Conservation (phyloP, 23 tunicate species). For the Diplosoma virens region DNA sequence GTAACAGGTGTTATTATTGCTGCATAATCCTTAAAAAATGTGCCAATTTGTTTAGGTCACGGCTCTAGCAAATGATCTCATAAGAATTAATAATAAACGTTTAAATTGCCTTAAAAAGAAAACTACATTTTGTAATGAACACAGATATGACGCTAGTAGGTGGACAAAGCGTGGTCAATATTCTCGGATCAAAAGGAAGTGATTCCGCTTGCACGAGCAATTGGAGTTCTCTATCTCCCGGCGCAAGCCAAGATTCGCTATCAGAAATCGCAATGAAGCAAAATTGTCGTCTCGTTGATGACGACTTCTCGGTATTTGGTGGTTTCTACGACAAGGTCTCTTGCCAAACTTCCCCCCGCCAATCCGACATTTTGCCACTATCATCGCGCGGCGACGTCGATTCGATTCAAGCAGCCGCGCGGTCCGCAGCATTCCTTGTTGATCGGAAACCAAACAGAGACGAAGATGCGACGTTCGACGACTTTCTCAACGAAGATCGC, state of each 20-base stretch:
- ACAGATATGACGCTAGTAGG: constrained; percentile 53
- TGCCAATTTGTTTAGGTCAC: too few species aligned
- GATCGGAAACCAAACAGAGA: constrained; percentile 13
- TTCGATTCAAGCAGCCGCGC: constrained; percentile 74
- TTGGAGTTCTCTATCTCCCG: constrained; percentile 27
- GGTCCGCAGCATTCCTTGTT: constrained; percentile 73
- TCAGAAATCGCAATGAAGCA: background rate
- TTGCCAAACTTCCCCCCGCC: constrained; percentile 8
- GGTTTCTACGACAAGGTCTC: constrained; percentile 11
- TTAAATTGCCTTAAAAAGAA: too few species aligned
- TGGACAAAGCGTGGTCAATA: constrained; percentile 19
- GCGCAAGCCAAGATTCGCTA: background rate
- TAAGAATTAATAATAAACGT: too few species aligned
- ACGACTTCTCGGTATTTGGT: background rate
- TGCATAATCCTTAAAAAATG: too few species aligned
- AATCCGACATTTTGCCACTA: constrained; percentile 7
- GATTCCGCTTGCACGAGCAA: constrained; percentile 5
- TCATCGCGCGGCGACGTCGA: constrained; percentile 43
- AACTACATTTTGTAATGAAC: constrained; percentile 52
- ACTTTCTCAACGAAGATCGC: constrained; percentile 2
- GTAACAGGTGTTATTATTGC: too few species aligned
- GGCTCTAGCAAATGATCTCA: too few species aligned
- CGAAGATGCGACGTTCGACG: constrained; percentile 20
- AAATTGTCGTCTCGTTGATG: background rate
- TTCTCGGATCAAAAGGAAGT: constrained; percentile 9